Evolutionary conservation across 2,888 invertebrate species (phyloP).

Genomic region (Ophion ellenae): DNA sequence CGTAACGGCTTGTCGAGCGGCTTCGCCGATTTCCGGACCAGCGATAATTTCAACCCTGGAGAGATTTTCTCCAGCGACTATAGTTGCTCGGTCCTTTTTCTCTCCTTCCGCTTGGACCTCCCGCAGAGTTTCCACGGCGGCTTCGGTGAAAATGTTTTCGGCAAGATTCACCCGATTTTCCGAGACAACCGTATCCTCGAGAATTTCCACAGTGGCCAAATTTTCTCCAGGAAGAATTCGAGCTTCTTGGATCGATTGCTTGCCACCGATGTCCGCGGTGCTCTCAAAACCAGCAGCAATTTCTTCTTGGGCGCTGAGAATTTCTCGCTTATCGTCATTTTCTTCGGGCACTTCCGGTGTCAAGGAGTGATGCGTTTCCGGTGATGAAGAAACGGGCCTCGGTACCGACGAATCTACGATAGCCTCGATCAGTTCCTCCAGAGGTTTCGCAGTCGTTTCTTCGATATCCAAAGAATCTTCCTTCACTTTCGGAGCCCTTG

Average conservation of each 20-base stretch:
- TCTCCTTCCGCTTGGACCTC: constrained; percentile 19
- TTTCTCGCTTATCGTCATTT: background rate
- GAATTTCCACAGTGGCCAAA: constrained; percentile 42
- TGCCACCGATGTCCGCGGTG: constrained; percentile 16
- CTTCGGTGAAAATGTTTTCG: constrained; percentile 11
- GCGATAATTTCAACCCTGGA: constrained; percentile 26
- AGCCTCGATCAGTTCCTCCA: constrained; percentile 76
- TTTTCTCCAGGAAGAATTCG: constrained; percentile 9
- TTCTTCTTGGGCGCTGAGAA: background rate
- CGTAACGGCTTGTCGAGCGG: constrained; percentile 41
- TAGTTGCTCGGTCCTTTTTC: constrained; percentile 17
- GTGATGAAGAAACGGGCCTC: constrained; percentile 55
- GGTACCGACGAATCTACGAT: constrained; percentile 69
- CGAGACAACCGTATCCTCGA: constrained; percentile 16
- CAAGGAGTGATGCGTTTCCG: constrained; percentile 56
- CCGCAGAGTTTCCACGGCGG: constrained; percentile 36
- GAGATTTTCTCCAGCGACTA: constrained; percentile 24
- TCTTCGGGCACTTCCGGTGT: constrained; percentile 54
- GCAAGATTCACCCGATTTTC: constrained; percentile 8
- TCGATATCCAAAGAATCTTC: constrained; percentile 73
- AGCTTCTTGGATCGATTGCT: constrained; percentile 54
- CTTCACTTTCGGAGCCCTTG: constrained; percentile 45
- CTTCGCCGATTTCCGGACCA: constrained; percentile 28
- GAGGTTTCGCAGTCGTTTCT: constrained; percentile 72
- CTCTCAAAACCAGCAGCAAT: constrained; percentile 12